Conservation (phyloP, 2,113 vertebrate genomes). For the Mormyrus lacerda region DNA sequence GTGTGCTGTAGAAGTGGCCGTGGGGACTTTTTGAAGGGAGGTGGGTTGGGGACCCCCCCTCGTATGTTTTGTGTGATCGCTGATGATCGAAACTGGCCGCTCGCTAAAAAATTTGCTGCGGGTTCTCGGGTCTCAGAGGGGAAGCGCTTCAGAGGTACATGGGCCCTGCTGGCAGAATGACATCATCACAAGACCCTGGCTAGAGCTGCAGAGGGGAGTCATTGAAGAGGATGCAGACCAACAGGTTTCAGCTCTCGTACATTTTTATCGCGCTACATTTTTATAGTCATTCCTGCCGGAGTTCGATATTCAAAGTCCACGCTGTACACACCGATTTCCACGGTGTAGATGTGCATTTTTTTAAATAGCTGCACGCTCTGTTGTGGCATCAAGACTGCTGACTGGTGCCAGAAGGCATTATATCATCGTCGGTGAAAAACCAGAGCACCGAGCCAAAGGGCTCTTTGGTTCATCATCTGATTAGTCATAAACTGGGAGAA, state of each 20-base stretch:
- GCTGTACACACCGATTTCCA: not conserved
- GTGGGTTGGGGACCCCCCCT: not conserved
- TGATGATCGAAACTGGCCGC: not conserved
- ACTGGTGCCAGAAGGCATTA: not conserved
- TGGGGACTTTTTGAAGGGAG: not conserved
- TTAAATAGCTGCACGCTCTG: not conserved
- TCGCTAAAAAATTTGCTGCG: not conserved
- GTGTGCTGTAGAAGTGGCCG: not conserved
- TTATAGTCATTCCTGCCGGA: not conserved
- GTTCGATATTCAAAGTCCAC: not conserved
- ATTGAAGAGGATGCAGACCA: not conserved
- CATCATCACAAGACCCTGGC: not conserved
- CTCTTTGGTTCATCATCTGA: not conserved
- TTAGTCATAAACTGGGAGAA: not conserved
- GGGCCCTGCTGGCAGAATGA: not conserved
- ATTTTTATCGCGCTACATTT: not conserved
- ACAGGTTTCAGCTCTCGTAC: not conserved
- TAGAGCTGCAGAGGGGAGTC: too few relatives aligned
- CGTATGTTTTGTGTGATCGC: not conserved
- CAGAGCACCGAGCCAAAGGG: not conserved
- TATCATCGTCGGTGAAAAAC: not conserved
- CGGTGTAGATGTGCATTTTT: not conserved
- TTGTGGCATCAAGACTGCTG: not conserved
- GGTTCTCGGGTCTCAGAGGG: not conserved
- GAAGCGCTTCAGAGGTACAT: not conserved